Evolutionary conservation across 2,113 vertebrate genomes (phyloP), one percentile per base, ranked within the genome.

Genomic region (Desmodus rotundus): DNA sequence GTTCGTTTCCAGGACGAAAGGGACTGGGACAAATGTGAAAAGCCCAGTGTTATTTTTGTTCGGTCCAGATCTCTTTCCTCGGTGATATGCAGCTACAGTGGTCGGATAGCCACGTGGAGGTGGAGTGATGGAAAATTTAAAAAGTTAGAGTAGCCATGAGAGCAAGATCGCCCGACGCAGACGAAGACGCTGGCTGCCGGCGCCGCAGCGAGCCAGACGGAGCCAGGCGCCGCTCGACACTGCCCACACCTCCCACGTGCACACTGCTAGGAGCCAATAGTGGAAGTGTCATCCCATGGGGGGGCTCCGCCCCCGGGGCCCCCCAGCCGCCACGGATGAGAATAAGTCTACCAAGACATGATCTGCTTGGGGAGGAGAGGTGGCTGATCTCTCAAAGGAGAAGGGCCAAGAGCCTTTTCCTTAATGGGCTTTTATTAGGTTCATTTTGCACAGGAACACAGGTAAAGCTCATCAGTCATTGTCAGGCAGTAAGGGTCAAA

Each of bases 191-290:
- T 56, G 15, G 8, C 50, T 19, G 50, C n/a, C 45, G 4, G 2
- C 0, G 77, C 38, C 24, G 70, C 13, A 15, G 3, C 3, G 33
- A 63, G 74, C 50, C 4, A 17, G 90, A 6, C n/a, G 10, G 9
- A 38, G 72, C 43, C 4, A 17, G 43, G 24, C 31, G 43, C 16
- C 11, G 0, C 0, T 31, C 31, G 17, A 33, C n/a, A 1, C 12
- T 58, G 67, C 38, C 41, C 38, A 1, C 0, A 20, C 31, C 28
- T 78, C 61, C 52, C 73, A 72, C 41, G 43, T 33, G 61, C 19
- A 5, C 3, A 6, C n/a, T 31, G 83, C 56, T 65, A 33, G 14
- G 22, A 50, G 56, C 36, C 45, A 26, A 67, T 28, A 45, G 61
- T 38, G 61, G 15, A 36, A 70, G 45, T 2, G 2, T n/a, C n/a